phyloP scores from a whole-genome alignment of 2,797 vertebrate species.

The Parauchenoglanis punctatus region DNA sequence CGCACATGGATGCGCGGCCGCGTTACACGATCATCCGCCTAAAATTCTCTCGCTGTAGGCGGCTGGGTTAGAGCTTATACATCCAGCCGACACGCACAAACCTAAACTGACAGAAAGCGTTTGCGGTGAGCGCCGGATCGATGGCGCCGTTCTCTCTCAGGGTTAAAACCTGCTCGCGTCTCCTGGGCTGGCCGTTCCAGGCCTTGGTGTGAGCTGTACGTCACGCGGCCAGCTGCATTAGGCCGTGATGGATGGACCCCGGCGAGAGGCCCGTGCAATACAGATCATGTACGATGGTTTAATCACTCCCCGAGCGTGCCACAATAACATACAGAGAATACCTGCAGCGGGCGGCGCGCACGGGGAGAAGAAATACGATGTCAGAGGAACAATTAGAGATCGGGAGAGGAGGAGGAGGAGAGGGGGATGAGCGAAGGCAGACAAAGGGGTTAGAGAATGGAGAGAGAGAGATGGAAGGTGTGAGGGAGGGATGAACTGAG shows the following conservation, averaged over 20 bases:
- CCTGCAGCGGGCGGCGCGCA: slow-evolving; percentile 41
- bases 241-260: slow-evolving; percentile 81
- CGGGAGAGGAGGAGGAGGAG: neutral
- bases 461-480: slow-evolving; percentile 33
- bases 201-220: slow-evolving; percentile 76
- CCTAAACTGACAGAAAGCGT: slow-evolving; percentile 31
- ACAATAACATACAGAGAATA: slow-evolving; percentile 64
- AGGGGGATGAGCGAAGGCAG: slow-evolving; percentile 30
- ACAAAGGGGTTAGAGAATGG: slow-evolving; percentile 36
- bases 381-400: slow-evolving; percentile 54
- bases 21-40: neutral
- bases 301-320: slow-evolving; percentile 80
- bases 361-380: slow-evolving; percentile 64
- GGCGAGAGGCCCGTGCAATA: slow-evolving; percentile 76
- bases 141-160: slow-evolving; percentile 34
- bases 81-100: slow-evolving; percentile 23
- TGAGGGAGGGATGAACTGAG: slow-evolving; percentile 37
- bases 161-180: slow-evolving; percentile 27
- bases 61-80: neutral
- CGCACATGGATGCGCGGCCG: neutral
- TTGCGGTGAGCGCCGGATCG: slow-evolving; percentile 34
- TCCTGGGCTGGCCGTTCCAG: slow-evolving; percentile 3
- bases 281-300: slow-evolving; percentile 79
- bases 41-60: neutral
- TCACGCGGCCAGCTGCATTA: slow-evolving; percentile 78